Evolutionary conservation across 2,888 invertebrate genomes (phyloP), one percentile per base, ranked within the genome.

Genomic region (Leucoma salicis): DNA sequence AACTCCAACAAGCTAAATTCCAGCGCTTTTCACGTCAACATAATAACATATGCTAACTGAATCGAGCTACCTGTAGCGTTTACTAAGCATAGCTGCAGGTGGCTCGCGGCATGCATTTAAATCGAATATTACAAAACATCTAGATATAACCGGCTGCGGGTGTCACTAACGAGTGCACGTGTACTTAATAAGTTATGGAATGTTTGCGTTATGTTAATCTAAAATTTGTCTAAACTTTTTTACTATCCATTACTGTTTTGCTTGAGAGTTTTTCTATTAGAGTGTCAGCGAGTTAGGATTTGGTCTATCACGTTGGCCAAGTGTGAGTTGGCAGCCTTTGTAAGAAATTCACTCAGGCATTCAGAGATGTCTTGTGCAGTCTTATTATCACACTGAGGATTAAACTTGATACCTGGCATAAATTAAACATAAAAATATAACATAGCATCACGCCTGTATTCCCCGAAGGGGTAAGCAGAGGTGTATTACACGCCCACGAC

Each of bases 61-160:
- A 59, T 60, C 46, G 58, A 49, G 35, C 42, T 40, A 35, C 27
- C 33, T 16, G 37, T 33, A 34, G 21, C 32, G 32, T 13, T 32
- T 35, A 32, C 21, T 35, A 21, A 14, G 2, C 31, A 35, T 32
- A 36, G 28, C 24, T 29, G 31, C 25, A 41, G 31, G 39, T 28
- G 39, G 31, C 36, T 51, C 65, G 60, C 63, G 65, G 65, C 61
- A 79, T 80, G 80, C 80, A 80, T 80, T 80, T 80, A 80, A 80
- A 80, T 80, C 70, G 78, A 72, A 76, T 72, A 78, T 78, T 77
- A 80, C 70, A 73, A 73, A 68, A 65, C 59, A 57, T 39, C 60
- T 55, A 35, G 52, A 50, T 59, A 63, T 57, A 66, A 56, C 65
- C 53, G 42, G 53, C 57, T 61, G 24, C 8, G 42, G 53, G 57